phyloP scores from a whole-genome alignment of 2,797 vertebrate species.

The Spinus olivaceus region DNA sequence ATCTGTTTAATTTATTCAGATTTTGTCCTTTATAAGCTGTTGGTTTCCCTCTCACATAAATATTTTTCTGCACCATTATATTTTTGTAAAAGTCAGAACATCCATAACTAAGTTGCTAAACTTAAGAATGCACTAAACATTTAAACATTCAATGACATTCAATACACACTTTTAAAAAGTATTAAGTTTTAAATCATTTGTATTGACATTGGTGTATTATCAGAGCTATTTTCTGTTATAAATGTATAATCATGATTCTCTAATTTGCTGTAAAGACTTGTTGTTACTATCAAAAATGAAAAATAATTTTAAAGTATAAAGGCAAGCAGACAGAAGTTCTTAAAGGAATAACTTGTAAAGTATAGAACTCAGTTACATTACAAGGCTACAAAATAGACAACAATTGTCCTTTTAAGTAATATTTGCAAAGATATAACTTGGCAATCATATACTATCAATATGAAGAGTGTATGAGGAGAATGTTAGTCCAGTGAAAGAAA shows the following conservation, averaged over 20 bases:
- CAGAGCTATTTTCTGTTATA: neutral
- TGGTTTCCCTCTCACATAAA: neutral
- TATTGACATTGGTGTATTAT: rapidly evolving
- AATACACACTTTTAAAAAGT: neutral
- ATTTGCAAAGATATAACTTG: neutral
- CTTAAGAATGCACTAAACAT: neutral
- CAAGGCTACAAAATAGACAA: neutral
- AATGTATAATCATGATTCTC: neutral
- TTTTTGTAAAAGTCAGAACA: neutral
- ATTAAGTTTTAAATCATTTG: neutral
- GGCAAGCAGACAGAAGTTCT: neutral
- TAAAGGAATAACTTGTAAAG: neutral
- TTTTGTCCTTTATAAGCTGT: neutral
- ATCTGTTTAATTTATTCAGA: neutral
- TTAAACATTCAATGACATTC: neutral
- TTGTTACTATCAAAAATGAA: neutral
- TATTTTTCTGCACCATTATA: neutral
- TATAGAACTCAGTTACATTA: neutral
- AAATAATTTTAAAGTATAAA: neutral
- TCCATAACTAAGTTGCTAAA: neutral
- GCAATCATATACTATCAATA: neutral
- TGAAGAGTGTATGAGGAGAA: neutral
- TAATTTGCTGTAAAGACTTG: neutral
- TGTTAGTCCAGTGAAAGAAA: neutral
- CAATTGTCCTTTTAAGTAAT: neutral